Base-by-base conservation (phyloP, 2,888 invertebrate species). In the Drosophila diplacantha region DNA sequence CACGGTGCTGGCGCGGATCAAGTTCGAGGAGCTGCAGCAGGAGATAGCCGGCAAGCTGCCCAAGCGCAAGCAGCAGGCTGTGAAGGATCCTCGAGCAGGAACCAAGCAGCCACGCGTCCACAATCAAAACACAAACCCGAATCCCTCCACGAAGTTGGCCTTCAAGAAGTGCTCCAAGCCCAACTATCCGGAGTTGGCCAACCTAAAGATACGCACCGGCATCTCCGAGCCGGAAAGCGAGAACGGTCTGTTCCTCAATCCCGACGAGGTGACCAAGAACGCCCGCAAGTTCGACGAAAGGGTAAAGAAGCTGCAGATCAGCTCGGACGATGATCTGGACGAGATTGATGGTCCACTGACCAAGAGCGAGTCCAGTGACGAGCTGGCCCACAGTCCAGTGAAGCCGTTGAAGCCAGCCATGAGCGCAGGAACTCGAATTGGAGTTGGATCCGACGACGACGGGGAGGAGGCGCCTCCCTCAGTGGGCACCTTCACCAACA, bases 251-350 rank as follows among this genome's bases (percentile, higher is more conserved):
- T 78, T 82, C 4, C 86, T 87, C 54, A 88, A 87, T 81, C 85
- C 87, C n/a, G 83, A 83, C 38, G 89, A 89, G 69, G 88, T 89
- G 0, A 85, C 86, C 37, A 83, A 87, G 52, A 89, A 89, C 75
- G 89, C 86, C 11, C 88, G 87, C 69, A 87, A 87, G 58, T 89
- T 89, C 53, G 89, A 89, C 66, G 88, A 87, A 54, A 77, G 88
- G 16, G 86, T 87, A 0, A 88, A 87, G 56, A 86, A 85, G 38
- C 65, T 87, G 16, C 84, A 88, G 43, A 82, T 89, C 20, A 79
- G 85, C 38, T 87, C 87, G 5, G 88, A 88, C 43, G 88, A 87
- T 67, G 88, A 89, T 73, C 72, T 88, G 26, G 89, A 89, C 51
- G 88, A 88, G 9, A 85, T 88, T 14, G 88, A 86, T 35, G 87